phyloP scores from a whole-genome alignment of 2,888 invertebrate species.

The Eupithecia dodoneata region DNA sequence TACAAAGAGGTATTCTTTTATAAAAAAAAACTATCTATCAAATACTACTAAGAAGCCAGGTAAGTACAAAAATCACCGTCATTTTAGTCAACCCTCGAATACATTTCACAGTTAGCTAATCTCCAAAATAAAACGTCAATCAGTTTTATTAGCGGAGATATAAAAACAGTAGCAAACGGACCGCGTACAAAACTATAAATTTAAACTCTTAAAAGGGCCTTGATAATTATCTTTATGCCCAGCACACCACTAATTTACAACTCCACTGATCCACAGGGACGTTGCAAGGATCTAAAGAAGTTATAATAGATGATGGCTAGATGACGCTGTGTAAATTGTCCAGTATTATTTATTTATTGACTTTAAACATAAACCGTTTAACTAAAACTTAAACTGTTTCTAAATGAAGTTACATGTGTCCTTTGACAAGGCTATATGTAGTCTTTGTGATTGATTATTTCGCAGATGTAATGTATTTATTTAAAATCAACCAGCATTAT shows the following conservation, averaged over 20 bases:
- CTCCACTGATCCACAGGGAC: constrained; percentile 48
- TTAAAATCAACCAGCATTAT: too few relatives aligned
- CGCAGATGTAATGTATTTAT: too few relatives aligned
- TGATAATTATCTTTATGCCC: constrained; percentile 67
- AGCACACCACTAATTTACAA: constrained; percentile 71
- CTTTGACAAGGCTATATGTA: too few relatives aligned
- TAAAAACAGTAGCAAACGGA: constrained; percentile 71
- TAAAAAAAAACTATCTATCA: too few relatives aligned
- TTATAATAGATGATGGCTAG: neutral
- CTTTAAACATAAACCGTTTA: too few relatives aligned
- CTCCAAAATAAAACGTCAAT: constrained; percentile 73
- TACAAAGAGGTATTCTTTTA: neutral
- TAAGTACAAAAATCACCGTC: neutral
- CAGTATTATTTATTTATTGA: too few relatives aligned
- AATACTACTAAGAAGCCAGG: too few relatives aligned
- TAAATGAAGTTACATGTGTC: too few relatives aligned
- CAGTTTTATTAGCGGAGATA: constrained; percentile 76
- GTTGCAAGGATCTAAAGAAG: constrained; percentile 8
- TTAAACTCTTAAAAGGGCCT: constrained; percentile 59
- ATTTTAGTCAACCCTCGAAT: neutral
- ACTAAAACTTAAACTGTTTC: too few relatives aligned
- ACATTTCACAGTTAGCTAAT: neutral
- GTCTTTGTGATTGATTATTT: too few relatives aligned
- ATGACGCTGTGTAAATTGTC: too few relatives aligned
- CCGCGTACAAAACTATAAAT: constrained; percentile 67